A percentile compares a stretch with the other conserved stretches of the same genome.
These are phyloP conservation scores for Ctenosaura bakeri DNA, from an alignment of 2,797 vertebrate genomes.

Conservation along the genomic window DNA sequence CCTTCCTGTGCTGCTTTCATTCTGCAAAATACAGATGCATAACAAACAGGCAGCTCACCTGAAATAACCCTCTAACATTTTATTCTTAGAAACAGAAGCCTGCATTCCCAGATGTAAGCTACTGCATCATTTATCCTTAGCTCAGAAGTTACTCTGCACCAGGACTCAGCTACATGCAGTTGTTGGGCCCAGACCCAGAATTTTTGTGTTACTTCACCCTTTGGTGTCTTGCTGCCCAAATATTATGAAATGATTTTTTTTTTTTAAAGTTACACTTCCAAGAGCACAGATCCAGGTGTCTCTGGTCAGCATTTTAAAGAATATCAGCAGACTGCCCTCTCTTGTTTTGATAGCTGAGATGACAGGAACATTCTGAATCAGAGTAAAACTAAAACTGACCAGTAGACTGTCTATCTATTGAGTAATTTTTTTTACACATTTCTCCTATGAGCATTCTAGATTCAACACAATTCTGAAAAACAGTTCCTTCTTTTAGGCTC, in stretches of 20 bases:
- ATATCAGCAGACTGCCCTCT: slow-evolving; percentile 25
- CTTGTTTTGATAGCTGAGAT: slow-evolving; percentile 29
- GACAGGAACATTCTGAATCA: background rate
- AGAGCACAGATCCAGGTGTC: background rate
- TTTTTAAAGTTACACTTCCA: slow-evolving; percentile 37
- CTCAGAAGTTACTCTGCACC: background rate
- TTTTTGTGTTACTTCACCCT: background rate
- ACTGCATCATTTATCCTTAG: slow-evolving; percentile 9
- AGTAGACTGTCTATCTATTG: accelerated
- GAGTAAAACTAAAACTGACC: background rate
- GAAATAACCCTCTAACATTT: slow-evolving; percentile 32
- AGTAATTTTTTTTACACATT: background rate
- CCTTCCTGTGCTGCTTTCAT: background rate
- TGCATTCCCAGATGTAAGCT: slow-evolving; percentile 27
- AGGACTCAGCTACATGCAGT: background rate
- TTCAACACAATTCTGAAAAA: background rate
- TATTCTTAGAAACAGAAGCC: slow-evolving; percentile 43
- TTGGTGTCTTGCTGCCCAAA: slow-evolving; percentile 1
- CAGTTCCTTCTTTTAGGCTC: background rate
- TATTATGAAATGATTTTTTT: background rate
- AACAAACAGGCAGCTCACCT: slow-evolving; percentile 13
- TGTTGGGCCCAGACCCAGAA: background rate
- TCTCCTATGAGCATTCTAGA: slow-evolving; percentile 4
- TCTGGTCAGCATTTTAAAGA: slow-evolving; percentile 8
- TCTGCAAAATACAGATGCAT: slow-evolving; percentile 16